A percentile compares a stretch with the other conserved stretches of the same genome.
These are phyloP conservation scores for Tyria jacobaeae DNA, from an alignment of 2,888 invertebrate species.

Conservation along the genomic window DNA sequence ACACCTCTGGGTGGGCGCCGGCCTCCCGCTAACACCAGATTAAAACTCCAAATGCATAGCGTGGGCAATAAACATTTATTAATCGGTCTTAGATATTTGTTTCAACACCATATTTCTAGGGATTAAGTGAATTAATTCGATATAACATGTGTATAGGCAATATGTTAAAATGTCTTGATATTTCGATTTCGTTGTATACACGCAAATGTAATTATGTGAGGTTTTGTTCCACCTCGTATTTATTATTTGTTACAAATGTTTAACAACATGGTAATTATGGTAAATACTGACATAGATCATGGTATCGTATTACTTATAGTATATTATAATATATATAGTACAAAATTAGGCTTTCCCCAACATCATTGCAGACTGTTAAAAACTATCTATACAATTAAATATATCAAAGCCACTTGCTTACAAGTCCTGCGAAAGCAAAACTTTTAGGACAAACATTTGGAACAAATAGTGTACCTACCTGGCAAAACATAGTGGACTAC, in stretches of 20 bases:
- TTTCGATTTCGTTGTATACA: conserved; percentile 39
- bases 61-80: conserved; percentile 79
- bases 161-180: conserved; percentile 39
- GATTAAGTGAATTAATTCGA: conserved; percentile 70
- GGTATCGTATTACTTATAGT: background rate
- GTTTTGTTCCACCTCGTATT: conserved; percentile 6
- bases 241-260: conserved; percentile 21
- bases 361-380: too few species aligned
- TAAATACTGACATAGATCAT: background rate
- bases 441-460: too few species aligned
- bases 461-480: too few species aligned
- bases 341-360: too few species aligned
- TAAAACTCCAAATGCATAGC: conserved; percentile 74
- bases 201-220: conserved; percentile 41
- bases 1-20: conserved; percentile 83
- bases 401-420: too few species aligned
- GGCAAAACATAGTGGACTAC: too few species aligned
- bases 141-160: conserved; percentile 58
- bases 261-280: background rate
- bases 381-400: too few species aligned
- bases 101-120: conserved; percentile 71
- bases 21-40: conserved; percentile 77
- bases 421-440: too few species aligned
- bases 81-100: conserved; percentile 75
- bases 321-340: too few species aligned